Evolutionary conservation across 1,140 invertebrate species (phyloP), one percentile per base, ranked within the genome.

Genomic region (Eumaeus atala): DNA sequence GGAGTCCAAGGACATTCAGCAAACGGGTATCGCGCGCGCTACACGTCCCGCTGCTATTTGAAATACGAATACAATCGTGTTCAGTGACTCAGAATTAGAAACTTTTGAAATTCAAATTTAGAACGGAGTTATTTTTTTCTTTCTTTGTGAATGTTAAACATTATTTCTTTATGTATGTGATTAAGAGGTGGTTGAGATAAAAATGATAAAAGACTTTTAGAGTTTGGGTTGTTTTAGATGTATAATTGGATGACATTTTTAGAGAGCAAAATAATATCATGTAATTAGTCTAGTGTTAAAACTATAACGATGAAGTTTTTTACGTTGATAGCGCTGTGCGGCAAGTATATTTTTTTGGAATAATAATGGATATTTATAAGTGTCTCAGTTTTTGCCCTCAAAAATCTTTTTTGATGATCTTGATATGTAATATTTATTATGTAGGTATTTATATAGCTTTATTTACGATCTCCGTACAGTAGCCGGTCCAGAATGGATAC

Each of bases 231-330:
- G n/a, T n/a, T n/a, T n/a, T 69, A 72, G 9, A 12, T 42, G 51
- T 35, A 35, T 28, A 28, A 28, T 53, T 12, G 9, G 37, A 33
- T 40, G 33, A 53, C 18, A 49, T 42, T 40, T 42, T 16, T 12
- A 53, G 21, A 28, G 28, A 42, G 11, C 21, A 44, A 37, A 37
- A 53, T 28, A 28, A 28, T 74, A 64, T 70, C 73, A 75, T 65
- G 50, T 54, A 52, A 58, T 51, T 47, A 48, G 57, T 58, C 21
- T 55, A 44, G 21, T 28, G 21, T 56, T 42, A 38, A 61, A 64
- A 56, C 44, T 47, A 58, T 57, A 11, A 84, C 63, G 68, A 84
- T 83, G 79, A 84, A 80, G 74, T 58, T 81, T 63, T 64, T 81
- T 51, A 67, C 69, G 51, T 54, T 84, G 12, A 74, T 83, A 54